A percentile compares a stretch with the other conserved stretches of the same genome.
phyloP scores from a whole-genome alignment of 2,888 invertebrate species.

The Cyclophora albipunctata region DNA sequence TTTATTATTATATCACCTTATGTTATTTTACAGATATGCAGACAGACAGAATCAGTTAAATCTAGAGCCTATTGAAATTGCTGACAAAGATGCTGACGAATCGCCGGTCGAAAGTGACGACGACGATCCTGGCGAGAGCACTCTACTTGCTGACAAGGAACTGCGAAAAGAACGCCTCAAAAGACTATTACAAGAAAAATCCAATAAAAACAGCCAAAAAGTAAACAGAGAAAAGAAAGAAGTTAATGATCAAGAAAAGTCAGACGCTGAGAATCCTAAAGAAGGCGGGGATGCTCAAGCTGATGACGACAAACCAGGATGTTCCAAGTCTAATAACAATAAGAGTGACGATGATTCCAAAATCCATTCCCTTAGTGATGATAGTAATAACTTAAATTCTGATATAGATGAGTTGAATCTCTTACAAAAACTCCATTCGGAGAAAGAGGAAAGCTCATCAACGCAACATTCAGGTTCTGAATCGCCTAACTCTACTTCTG shows the following conservation, averaged over 20 bases:
- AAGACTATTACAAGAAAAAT: slow-evolving; percentile 48
- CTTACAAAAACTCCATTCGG: slow-evolving; percentile 52
- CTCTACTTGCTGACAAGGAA: slow-evolving; percentile 40
- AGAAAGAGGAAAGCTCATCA: slow-evolving; percentile 39
- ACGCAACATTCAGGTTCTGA: slow-evolving; percentile 50
- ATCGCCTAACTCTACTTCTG: slow-evolving; percentile 51
- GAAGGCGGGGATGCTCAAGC: slow-evolving; percentile 4
- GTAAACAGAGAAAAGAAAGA: background rate
- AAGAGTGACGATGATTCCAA: slow-evolving; percentile 14
- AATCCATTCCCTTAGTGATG: slow-evolving; percentile 35
- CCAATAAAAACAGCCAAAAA: slow-evolving; percentile 24
- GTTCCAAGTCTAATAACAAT: background rate
- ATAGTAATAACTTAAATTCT: slow-evolving; percentile 40
- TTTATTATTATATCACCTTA: too few relatives aligned
- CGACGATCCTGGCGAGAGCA: slow-evolving; percentile 34
- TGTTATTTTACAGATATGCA: slow-evolving; percentile 44
- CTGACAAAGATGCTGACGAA: slow-evolving; percentile 64
- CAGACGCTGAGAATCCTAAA: slow-evolving; percentile 3
- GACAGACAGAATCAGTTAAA: slow-evolving; percentile 59
- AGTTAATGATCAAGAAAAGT: background rate
- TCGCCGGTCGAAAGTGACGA: slow-evolving; percentile 62
- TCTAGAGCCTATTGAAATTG: slow-evolving; percentile 57
- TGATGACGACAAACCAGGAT: background rate
- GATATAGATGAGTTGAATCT: slow-evolving; percentile 58
- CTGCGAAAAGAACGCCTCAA: slow-evolving; percentile 53